phyloP scores from a whole-genome alignment of 2,113 vertebrate genomes.

The Corydoras sp. region DNA sequence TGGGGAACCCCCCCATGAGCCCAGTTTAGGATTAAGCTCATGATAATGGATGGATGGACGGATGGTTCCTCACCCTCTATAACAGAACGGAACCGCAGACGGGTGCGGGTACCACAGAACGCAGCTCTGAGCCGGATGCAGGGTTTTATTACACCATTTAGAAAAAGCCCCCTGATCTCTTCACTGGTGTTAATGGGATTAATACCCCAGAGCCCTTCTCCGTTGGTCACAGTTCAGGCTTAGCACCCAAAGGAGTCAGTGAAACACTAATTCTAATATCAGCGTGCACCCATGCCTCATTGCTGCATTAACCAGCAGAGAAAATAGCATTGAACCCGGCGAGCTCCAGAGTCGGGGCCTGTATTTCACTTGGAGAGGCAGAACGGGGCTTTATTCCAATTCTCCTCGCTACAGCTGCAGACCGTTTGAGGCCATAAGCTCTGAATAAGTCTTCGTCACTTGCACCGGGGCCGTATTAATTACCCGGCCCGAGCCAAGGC shows the following conservation, averaged over 20 bases:
- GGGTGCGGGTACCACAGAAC: neutral
- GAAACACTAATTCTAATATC: conserved; percentile 41
- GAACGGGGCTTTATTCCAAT: conserved; percentile 45
- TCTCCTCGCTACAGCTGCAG: conserved; percentile 42
- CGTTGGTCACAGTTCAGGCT: conserved; percentile 24
- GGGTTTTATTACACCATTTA: conserved; percentile 4
- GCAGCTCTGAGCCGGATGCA: neutral
- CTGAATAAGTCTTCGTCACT: conserved; percentile 39
- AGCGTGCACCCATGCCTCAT: conserved; percentile 38
- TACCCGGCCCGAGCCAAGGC: conserved; percentile 57
- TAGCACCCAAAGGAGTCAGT: conserved; percentile 21
- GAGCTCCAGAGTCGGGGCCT: conserved; percentile 34
- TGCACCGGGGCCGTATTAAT: conserved; percentile 61
- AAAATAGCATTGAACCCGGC: conserved; percentile 37
- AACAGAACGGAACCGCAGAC: too few species aligned
- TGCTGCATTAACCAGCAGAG: conserved; percentile 47
- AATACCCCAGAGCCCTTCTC: conserved; percentile 24
- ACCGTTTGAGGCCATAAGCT: conserved; percentile 39
- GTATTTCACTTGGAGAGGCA: conserved; percentile 42
- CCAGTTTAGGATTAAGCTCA: too few species aligned
- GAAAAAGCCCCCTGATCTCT: conserved; percentile 5
- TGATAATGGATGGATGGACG: too few species aligned
- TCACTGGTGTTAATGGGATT: conserved; percentile 20
- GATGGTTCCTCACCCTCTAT: too few species aligned
- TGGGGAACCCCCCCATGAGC: too few species aligned